Percentiles rank a stretch among this genome's conserved stretches.
Conservation (phyloP, 2,797 vertebrate species). For the Sylvilagus floridanus region DNA sequence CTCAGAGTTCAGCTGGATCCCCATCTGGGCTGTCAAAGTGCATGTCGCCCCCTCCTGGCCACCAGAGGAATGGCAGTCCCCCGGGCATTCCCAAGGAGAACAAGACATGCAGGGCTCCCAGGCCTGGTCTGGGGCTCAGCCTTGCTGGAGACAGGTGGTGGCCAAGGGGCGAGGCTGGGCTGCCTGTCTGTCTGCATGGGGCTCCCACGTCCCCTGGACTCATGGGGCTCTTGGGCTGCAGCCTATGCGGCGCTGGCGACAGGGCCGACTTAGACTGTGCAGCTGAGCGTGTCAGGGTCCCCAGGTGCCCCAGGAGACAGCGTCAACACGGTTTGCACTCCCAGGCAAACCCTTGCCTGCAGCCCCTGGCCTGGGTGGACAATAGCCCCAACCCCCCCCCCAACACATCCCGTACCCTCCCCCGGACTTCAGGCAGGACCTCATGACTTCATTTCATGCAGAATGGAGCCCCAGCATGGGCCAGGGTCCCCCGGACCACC, state of each 20-base stretch:
- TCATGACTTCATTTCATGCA: neutral
- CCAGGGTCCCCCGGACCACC: neutral
- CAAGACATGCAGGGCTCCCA: neutral
- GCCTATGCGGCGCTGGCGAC: neutral
- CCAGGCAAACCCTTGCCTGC: neutral
- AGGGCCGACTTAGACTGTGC: neutral
- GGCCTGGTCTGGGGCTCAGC: neutral
- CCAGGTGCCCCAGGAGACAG: neutral
- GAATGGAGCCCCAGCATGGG: neutral
- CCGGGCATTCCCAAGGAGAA: neutral
- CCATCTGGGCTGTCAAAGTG: neutral
- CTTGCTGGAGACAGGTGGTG: neutral
- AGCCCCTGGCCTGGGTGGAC: neutral
- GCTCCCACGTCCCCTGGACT: neutral
- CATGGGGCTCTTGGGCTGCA: neutral
- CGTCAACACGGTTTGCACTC: neutral
- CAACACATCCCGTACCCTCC: neutral
- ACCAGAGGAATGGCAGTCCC: neutral
- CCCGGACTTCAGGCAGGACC: neutral
- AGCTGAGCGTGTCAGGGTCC: neutral
- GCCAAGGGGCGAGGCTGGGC: neutral
- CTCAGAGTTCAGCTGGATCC: neutral
- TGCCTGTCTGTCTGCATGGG: neutral
- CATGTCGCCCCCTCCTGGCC: conserved; percentile 84
- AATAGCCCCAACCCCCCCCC: neutral